Conservation (phyloP, 1,140 invertebrate genomes). For the Nasonia giraulti region DNA sequence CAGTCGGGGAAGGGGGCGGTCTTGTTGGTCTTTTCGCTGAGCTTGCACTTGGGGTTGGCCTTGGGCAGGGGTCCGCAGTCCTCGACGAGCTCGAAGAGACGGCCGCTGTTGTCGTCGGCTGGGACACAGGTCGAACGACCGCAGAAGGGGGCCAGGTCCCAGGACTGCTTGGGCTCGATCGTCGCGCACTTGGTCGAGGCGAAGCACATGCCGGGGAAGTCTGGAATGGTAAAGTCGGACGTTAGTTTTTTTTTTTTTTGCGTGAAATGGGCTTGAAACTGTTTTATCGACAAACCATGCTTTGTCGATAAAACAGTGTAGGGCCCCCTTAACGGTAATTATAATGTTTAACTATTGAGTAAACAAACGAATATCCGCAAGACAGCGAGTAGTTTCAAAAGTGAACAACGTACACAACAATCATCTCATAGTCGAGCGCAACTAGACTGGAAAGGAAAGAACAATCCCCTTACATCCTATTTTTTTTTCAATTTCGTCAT, state of each 20-base stretch:
- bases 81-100: constrained; percentile 88
- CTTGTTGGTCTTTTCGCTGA: constrained; percentile 90
- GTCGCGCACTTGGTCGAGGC: constrained; percentile 91
- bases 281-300: too few relatives aligned
- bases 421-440: not conserved
- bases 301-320: too few relatives aligned
- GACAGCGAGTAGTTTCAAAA: too few relatives aligned
- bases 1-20: constrained; percentile 89
- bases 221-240: constrained; percentile 72
- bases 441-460: not conserved
- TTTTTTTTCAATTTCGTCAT: not conserved
- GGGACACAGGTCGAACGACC: constrained; percentile 89
- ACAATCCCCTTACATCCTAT: not conserved
- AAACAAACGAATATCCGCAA: too few relatives aligned
- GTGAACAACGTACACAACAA: not conserved
- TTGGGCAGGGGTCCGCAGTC: constrained; percentile 91
- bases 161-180: constrained; percentile 86
- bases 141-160: constrained; percentile 91
- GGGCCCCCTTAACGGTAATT: too few relatives aligned
- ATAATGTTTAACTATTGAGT: too few relatives aligned
- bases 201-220: constrained; percentile 92
- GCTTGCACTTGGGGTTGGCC: constrained; percentile 90
- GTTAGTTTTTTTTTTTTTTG: too few relatives aligned
- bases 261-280: too few relatives aligned
- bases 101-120: constrained; percentile 81